phyloP scores from a whole-genome alignment of 2,888 invertebrate genomes.

The Aleiodes alternator region DNA sequence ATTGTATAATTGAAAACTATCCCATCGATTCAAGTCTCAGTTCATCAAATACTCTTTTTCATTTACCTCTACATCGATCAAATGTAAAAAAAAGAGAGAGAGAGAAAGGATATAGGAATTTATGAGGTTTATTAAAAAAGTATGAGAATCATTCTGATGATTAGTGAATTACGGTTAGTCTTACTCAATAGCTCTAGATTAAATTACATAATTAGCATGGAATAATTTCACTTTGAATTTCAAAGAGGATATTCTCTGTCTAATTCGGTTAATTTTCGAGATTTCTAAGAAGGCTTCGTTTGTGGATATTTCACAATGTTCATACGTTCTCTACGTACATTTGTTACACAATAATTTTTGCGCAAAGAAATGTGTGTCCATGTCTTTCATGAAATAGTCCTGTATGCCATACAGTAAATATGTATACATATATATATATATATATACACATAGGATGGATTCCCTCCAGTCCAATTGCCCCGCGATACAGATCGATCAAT shows the following conservation, averaged over 20 bases:
- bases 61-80: neutral
- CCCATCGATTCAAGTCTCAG: constrained; percentile 6
- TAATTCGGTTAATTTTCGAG: neutral
- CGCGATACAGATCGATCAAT: constrained; percentile 65
- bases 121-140: no score
- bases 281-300: constrained; percentile 14
- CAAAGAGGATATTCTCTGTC: neutral
- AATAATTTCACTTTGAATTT: neutral
- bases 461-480: constrained; percentile 58
- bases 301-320: constrained; percentile 22
- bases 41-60: no score
- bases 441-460: constrained; percentile 9
- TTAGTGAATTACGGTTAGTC: no score
- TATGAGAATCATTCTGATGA: no score
- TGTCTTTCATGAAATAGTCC: neutral
- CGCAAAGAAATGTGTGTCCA: neutral
- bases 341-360: constrained; percentile 28
- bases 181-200: no score
- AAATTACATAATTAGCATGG: no score
- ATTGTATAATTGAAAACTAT: constrained; percentile 24
- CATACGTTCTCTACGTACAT: constrained; percentile 16
- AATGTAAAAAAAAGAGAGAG: neutral
- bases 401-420: neutral
- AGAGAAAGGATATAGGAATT: neutral
- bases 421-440: neutral